Conservation (phyloP, 2,113 vertebrate genomes). For the Stercorarius parasiticus region DNA sequence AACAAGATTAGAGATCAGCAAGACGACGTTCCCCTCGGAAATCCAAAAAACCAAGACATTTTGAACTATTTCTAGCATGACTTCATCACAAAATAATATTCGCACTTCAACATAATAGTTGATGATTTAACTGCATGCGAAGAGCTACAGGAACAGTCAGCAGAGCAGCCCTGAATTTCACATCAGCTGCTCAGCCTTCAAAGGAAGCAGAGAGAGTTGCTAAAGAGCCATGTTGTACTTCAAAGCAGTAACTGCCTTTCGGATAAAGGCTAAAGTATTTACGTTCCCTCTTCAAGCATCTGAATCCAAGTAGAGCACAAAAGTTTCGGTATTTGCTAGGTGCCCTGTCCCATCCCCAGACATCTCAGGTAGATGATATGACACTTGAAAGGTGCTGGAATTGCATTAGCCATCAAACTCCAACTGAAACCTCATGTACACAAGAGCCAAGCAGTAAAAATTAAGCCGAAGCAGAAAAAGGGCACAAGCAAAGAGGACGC, state of each 20-base stretch:
- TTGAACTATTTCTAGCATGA: neutral
- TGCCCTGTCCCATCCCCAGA: neutral
- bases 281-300: neutral
- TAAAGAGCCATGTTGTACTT: neutral
- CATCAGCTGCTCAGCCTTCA: neutral
- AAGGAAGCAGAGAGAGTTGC: neutral
- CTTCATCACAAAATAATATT: constrained; percentile 3
- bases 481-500: neutral
- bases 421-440: fast-evolving
- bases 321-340: neutral
- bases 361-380: neutral
- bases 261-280: neutral
- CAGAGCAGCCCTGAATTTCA: neutral
- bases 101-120: neutral
- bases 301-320: neutral
- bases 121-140: neutral
- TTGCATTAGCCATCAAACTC: neutral
- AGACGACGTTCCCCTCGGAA: neutral
- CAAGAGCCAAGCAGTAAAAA: fast-evolving
- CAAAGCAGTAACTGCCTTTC: neutral
- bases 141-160: neutral
- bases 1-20: neutral
- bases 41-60: neutral
- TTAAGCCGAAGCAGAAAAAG: neutral
- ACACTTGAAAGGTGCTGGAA: neutral